Percentiles rank a stretch among this genome's conserved stretches.
Conservation (phyloP, 2,113 vertebrate genomes). For the Albula goreensis region DNA sequence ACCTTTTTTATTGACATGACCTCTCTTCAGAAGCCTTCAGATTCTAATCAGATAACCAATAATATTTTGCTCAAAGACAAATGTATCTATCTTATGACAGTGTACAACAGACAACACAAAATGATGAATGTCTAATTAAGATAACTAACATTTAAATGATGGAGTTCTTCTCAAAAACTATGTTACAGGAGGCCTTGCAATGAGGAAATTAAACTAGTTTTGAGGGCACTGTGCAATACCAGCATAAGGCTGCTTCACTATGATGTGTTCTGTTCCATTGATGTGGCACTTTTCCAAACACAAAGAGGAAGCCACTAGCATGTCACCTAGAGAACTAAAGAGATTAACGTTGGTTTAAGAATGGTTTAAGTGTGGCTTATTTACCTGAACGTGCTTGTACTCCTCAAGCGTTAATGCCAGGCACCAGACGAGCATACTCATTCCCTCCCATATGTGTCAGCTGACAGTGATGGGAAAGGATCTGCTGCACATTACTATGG, state of each 20-base stretch:
- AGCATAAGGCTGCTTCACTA: not conserved
- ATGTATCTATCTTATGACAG: not conserved
- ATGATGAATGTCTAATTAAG: not conserved
- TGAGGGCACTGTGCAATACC: not conserved
- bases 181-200: not conserved
- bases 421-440: not conserved
- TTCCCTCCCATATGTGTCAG: not conserved
- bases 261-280: too few species aligned
- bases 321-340: too few species aligned
- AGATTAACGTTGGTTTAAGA: too few species aligned
- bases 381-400: too few species aligned
- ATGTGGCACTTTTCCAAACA: too few species aligned
- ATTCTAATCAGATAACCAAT: conserved; percentile 1
- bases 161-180: not conserved
- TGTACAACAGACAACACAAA: not conserved
- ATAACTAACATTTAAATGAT: not conserved
- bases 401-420: too few species aligned
- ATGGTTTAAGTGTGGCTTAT: too few species aligned
- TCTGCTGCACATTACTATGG: too few species aligned
- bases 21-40: not conserved
- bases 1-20: conserved; percentile 3
- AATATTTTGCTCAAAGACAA: not conserved
- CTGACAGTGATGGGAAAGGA: too few species aligned
- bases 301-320: too few species aligned
- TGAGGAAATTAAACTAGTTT: not conserved